Conservation (phyloP, 2,888 invertebrate species). For the Dendrolimus houi region DNA sequence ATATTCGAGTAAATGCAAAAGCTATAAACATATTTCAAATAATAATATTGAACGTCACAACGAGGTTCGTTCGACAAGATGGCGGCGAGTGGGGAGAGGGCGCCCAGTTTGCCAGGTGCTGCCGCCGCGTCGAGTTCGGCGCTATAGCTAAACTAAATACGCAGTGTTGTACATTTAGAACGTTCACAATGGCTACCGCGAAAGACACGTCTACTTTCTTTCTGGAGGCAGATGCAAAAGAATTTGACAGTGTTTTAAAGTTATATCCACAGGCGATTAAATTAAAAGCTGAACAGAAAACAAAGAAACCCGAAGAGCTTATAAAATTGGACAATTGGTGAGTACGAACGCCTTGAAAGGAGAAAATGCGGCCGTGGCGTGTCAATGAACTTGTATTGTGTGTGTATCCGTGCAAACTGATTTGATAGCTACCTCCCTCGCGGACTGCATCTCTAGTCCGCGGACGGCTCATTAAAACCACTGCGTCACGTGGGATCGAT, state of each 20-base stretch:
- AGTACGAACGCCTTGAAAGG: constrained; percentile 78
- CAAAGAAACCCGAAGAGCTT: constrained; percentile 95
- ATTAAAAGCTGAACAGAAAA: constrained; percentile 92
- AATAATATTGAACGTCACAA: constrained; percentile 72
- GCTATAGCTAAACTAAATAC: constrained; percentile 75
- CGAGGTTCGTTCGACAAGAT: constrained; percentile 67
- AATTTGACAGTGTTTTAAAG: constrained; percentile 92
- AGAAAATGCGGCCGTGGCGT: constrained; percentile 78
- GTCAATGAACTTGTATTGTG: constrained; percentile 78
- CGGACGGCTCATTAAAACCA: constrained; percentile 82
- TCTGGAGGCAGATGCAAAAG: constrained; percentile 90
- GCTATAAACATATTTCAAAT: constrained; percentile 47
- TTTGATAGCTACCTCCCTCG: constrained; percentile 80
- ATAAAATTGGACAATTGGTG: constrained; percentile 97
- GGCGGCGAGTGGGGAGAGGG: constrained; percentile 75
- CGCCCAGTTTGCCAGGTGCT: constrained; percentile 77
- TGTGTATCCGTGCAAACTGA: constrained; percentile 78
- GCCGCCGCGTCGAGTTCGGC: constrained; percentile 77
- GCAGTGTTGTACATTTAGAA: constrained; percentile 76
- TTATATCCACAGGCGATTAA: constrained; percentile 94
- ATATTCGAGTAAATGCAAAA: constrained; percentile 25
- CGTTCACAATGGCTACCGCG: constrained; percentile 88
- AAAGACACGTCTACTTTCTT: constrained; percentile 96
- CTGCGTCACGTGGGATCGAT: constrained; percentile 84
- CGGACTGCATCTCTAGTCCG: constrained; percentile 78